phyloP scores from a whole-genome alignment of 1,140 invertebrate species.

The Homarus americanus region DNA sequence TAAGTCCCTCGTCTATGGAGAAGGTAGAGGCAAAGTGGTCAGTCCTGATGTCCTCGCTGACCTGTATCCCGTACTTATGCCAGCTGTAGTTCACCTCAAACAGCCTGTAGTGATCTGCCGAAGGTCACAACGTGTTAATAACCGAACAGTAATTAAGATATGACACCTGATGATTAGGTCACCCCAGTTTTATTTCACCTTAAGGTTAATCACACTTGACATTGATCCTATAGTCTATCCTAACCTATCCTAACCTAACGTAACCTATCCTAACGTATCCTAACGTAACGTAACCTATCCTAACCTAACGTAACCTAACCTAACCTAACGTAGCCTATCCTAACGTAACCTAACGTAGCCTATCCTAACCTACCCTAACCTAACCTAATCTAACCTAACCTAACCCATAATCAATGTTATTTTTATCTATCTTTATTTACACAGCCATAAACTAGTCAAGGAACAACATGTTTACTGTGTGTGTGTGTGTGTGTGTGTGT shows the following conservation, averaged over 20 bases:
- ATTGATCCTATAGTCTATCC: neutral
- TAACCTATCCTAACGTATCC: neutral
- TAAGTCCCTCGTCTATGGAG: neutral
- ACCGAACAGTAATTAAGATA: too few species aligned
- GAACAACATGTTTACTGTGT: too few species aligned
- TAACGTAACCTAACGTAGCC: too few species aligned
- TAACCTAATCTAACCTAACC: too few species aligned
- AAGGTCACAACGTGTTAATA: too few species aligned
- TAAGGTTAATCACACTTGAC: neutral
- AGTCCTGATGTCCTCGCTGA: neutral
- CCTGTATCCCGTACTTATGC: slow-evolving; percentile 19
- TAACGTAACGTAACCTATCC: neutral
- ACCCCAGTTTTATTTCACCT: neutral
- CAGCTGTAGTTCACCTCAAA: slow-evolving; percentile 50
- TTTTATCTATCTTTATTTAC: neutral
- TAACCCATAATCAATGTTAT: neutral
- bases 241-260: neutral
- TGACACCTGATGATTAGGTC: too few species aligned
- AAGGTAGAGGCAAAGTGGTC: slow-evolving; percentile 26
- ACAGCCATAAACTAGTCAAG: too few species aligned
- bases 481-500: too few species aligned
- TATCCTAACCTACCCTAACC: too few species aligned
- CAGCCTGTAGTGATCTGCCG: slow-evolving; percentile 47
- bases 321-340: too few species aligned
- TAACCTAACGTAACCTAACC: neutral